Evolutionary conservation across 2,888 invertebrate genomes (phyloP), one percentile per base, ranked within the genome.

Genomic region (Hermaeophaga mercurialis): DNA sequence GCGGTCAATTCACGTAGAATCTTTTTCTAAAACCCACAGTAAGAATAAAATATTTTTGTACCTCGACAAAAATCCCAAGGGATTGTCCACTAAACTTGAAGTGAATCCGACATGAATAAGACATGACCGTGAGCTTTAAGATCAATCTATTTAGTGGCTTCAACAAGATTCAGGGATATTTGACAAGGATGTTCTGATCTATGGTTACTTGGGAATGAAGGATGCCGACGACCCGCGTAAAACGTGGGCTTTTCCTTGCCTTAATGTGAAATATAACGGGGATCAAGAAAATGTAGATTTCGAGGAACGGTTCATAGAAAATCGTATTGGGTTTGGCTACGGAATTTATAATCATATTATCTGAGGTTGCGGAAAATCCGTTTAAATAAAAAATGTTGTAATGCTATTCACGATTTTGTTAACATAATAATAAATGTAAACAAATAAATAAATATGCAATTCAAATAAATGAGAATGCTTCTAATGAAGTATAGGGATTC

Each of bases 71-170:
- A 56, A 49, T 49, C 56, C 49, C 54, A 4, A n/a, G 53, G 54
- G 49, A 62, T 61, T 59, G 64, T 64, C 59, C 64, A 58, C 58
- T 59, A 62, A 61, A 45, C 55, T 59, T 59, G 56, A 62, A 62
- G 61, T 62, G 64, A 65, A 66, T 66, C 62, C 65, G 39, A 38
- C 53, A 68, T 68, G 67, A 68, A 68, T 68, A 66, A 68, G 58
- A 59, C 65, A 68, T 66, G 67, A 66, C 63, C 59, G 52, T 54
- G 57, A 24, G 66, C 64, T 66, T 65, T 63, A 66, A 56, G 58
- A 62, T 60, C 62, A 66, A 66, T 63, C 63, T 64, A 63, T 62
- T 64, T 59, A 62, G 61, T 58, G 54, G 59, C 58, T 52, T 54
- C 55, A 47, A 46, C 43, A 48, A 56, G 64, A 61, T 64, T 64